Base-by-base conservation (phyloP, 2,797 vertebrate genomes). In the Ispidina lecontei region DNA sequence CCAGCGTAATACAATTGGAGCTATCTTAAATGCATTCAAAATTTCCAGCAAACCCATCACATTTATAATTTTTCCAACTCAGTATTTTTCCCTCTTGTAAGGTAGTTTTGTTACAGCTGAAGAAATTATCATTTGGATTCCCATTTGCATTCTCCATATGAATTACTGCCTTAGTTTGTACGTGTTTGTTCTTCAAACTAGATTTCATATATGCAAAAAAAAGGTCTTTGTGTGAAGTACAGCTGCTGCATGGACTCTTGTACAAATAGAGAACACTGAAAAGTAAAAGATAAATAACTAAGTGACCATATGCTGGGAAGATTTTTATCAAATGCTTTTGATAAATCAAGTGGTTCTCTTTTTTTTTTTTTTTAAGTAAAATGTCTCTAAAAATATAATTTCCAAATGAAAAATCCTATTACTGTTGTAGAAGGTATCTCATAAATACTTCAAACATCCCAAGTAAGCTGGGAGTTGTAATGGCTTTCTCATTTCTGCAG, bases 401-500 rank as follows among this genome's bases (percentile, higher is more conserved):
- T 90, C 39, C 43, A 73, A 76, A 78, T 69, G 28, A 84, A 29
- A 86, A 65, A 10, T 81, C 14, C 35, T 51, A 3, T 63, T 89
- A 75, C 47, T 86, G 19, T 68, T 82, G 46, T 82, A 84, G 54
- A 83, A 58, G 25, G 4, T 51, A 49, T 43, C 14, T 67, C 73
- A 72, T 82, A 93, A 92, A 88, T 93, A 79, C 46, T 89, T 93
- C 63, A 70, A 84, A 62, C 13, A 51, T 87, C 44, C 52, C 23
- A 43, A 58, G 37, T 25, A 84, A 58, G 33, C 54, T 90, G 67
- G 62, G n/a, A 85, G 20, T 70, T 91, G 52, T 77, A 94, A 87
- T 60, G 14, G 76, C 76, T 90, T 74, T 91, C 73, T 73, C 35
- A 55, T 89, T 96, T 41, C 71, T 72, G 26, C 43, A 89, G 67